phyloP scores from a whole-genome alignment of 2,888 invertebrate species.

The Acrobasis consociella region DNA sequence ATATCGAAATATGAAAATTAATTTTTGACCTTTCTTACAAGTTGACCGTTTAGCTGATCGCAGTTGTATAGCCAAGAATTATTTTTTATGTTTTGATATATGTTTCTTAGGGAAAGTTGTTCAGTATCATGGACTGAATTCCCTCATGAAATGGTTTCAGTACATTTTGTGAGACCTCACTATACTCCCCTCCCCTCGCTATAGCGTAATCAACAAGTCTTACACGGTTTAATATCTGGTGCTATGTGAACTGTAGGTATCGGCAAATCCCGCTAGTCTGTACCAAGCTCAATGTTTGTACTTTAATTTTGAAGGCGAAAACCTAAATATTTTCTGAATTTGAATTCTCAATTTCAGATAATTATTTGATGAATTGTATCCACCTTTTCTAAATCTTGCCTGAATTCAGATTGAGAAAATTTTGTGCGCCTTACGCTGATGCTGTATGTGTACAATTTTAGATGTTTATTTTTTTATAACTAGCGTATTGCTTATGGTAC shows the following conservation, averaged over 20 bases:
- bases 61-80: no score
- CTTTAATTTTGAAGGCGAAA: constrained; percentile 37
- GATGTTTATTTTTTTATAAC: constrained; percentile 69
- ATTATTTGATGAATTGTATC: neutral
- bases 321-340: neutral
- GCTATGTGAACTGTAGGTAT: constrained; percentile 8
- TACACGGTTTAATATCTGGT: neutral
- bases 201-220: neutral
- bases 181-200: neutral
- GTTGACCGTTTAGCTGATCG: no score
- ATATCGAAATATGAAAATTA: no score
- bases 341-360: neutral
- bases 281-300: constrained; percentile 39
- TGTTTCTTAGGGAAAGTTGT: no score
- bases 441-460: constrained; percentile 63
- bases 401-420: constrained; percentile 7
- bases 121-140: no score
- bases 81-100: no score
- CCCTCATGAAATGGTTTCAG: no score
- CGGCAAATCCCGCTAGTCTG: constrained; percentile 29
- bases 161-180: no score
- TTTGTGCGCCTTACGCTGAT: constrained; percentile 40
- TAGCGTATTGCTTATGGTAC: constrained; percentile 46
- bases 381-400: constrained; percentile 4
- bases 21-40: no score